These are phyloP conservation scores for Ichneumon xanthorius DNA, from an alignment of 2,888 invertebrate species.

Conservation along the genomic window DNA sequence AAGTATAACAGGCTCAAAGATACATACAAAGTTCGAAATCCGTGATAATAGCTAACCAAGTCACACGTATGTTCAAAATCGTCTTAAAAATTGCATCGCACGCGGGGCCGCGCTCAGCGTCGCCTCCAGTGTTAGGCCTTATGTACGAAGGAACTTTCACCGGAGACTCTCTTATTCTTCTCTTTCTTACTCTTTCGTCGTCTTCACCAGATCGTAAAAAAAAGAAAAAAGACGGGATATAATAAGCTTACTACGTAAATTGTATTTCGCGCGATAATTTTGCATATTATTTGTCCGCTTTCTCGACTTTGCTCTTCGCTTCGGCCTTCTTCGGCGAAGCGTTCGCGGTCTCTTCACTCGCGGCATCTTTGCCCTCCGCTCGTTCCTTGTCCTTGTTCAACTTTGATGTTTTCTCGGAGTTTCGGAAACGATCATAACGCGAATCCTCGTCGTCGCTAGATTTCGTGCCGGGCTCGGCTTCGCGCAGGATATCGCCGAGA, in stretches of 20 bases:
- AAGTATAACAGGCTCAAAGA: slow-evolving; percentile 4
- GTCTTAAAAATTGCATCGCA: not conserved
- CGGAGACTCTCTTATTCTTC: slow-evolving; percentile 23
- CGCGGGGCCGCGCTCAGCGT: not conserved
- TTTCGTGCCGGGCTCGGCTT: slow-evolving; percentile 87
- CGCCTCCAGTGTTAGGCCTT: slow-evolving; percentile 52
- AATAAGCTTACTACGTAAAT: slow-evolving; percentile 15
- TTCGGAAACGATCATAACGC: slow-evolving; percentile 89
- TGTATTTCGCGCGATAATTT: not conserved
- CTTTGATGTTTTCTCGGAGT: slow-evolving; percentile 87
- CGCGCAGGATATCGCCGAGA: slow-evolving; percentile 90
- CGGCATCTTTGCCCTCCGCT: slow-evolving; percentile 82
- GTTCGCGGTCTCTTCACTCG: slow-evolving; percentile 84
- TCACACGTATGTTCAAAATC: not conserved
- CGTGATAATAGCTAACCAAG: not conserved
- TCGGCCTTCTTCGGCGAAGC: slow-evolving; percentile 74
- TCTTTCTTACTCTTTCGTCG: slow-evolving; percentile 13
- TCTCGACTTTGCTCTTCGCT: slow-evolving; percentile 76
- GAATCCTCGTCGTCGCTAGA: slow-evolving; percentile 89
- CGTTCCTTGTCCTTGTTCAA: slow-evolving; percentile 71
- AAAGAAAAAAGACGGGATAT: slow-evolving; percentile 5
- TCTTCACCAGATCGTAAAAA: slow-evolving; percentile 31
- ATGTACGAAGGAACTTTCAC: slow-evolving; percentile 53
- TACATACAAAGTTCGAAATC: slow-evolving; percentile 7
- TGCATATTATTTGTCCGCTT: slow-evolving; percentile 74